Percentiles rank a stretch among this genome's conserved stretches.
phyloP scores from a whole-genome alignment of 2,113 vertebrate genomes.

The Hippolais icterina region DNA sequence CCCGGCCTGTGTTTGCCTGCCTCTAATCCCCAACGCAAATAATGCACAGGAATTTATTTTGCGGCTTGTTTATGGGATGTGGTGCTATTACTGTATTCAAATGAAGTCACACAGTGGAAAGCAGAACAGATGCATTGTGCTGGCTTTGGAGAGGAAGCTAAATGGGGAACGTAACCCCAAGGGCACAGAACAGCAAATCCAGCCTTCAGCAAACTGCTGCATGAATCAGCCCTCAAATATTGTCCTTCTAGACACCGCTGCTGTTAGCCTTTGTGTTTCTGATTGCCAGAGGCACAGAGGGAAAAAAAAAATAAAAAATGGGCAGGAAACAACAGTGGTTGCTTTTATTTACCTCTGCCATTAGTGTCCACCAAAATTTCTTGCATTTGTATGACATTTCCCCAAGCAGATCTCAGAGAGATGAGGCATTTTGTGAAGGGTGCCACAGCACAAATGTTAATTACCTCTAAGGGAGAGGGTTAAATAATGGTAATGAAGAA shows the following conservation, averaged over 20 bases:
- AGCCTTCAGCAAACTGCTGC: not conserved
- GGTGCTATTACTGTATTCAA: not conserved
- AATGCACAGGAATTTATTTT: not conserved
- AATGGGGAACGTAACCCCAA: conserved; percentile 24
- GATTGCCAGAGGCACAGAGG: not conserved
- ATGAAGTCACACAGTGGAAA: not conserved
- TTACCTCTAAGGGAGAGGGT: not conserved
- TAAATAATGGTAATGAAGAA: not conserved
- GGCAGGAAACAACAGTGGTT: not conserved
- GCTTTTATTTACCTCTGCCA: not conserved
- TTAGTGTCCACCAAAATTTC: not conserved
- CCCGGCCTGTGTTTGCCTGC: not conserved
- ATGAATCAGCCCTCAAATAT: conserved; percentile 22
- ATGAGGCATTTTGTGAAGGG: not conserved
- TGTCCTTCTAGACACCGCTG: not conserved
- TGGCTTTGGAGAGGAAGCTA: conserved; percentile 4
- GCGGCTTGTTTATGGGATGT: not conserved
- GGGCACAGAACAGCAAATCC: conserved; percentile 20
- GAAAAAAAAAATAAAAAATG: not conserved
- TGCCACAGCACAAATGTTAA: not conserved
- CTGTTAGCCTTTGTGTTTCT: not conserved
- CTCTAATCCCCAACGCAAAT: conserved; percentile 7
- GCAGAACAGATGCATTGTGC: not conserved
- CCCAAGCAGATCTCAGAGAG: not conserved
- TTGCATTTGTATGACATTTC: not conserved